phyloP scores from a whole-genome alignment of 2,113 vertebrate genomes.

The Poecilia latipinna region DNA sequence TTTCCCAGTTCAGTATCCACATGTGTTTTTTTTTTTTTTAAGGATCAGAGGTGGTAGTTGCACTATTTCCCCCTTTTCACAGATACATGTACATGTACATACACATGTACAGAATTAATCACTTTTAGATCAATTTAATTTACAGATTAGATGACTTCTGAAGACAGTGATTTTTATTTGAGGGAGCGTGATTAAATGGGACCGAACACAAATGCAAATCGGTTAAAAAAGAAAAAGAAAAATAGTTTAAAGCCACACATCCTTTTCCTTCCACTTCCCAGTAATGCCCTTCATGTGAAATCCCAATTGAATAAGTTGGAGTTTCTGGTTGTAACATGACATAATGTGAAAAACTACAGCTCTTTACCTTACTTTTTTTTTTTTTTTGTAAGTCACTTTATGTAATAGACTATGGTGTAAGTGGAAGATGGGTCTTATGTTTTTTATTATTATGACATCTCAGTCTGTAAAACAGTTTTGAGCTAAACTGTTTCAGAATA shows the following conservation, averaged over 20 bases:
- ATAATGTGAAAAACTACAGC: neutral
- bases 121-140: too few relatives aligned
- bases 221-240: neutral
- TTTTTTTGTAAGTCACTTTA: neutral
- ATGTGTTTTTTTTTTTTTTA: neutral
- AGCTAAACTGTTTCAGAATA: neutral
- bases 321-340: neutral
- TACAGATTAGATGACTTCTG: too few relatives aligned
- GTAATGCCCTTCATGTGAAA: neutral
- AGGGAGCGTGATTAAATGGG: too few relatives aligned
- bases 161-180: too few relatives aligned
- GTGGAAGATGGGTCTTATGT: conserved; percentile 21
- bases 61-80: too few relatives aligned
- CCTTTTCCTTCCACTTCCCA: neutral
- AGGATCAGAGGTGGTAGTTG: neutral
- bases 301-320: neutral
- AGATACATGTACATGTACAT: too few relatives aligned
- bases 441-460: conserved; percentile 18
- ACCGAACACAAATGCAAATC: too few relatives aligned
- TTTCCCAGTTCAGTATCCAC: neutral
- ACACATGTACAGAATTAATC: too few relatives aligned
- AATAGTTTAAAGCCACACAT: neutral
- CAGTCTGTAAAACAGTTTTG: conserved; percentile 6
- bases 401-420: conserved; percentile 35
- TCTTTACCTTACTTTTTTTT: neutral